Evolutionary conservation across 2,888 invertebrate species (phyloP).

Genomic region (Eurytoma californica): DNA sequence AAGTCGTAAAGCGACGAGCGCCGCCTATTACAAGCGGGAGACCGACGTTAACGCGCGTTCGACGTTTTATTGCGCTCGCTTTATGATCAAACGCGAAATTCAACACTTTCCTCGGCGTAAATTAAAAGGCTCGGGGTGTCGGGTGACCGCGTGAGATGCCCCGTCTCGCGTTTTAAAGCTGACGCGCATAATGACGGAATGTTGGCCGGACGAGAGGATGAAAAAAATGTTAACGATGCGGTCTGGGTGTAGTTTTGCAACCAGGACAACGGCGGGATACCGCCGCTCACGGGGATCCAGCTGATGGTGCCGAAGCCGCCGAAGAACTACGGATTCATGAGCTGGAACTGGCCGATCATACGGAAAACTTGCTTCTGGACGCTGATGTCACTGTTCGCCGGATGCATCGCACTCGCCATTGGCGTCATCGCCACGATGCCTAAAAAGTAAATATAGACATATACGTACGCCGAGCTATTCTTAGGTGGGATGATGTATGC

Average conservation of each 20-base stretch:
- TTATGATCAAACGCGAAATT: no score
- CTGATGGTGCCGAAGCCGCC: constrained; percentile 73
- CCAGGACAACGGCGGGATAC: constrained; percentile 75
- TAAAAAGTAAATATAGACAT: constrained; percentile 72
- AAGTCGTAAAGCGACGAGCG: constrained; percentile 20
- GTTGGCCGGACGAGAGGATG: no score
- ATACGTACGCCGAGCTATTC: no score
- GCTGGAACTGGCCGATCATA: constrained; percentile 90
- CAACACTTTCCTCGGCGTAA: no score
- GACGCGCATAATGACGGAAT: no score
- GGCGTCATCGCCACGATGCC: constrained; percentile 85
- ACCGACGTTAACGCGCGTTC: constrained; percentile 24
- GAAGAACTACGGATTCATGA: constrained; percentile 78
- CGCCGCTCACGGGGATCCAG: constrained; percentile 73
- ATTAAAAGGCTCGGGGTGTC: no score
- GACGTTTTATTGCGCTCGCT: no score
- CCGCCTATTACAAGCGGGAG: constrained; percentile 13
- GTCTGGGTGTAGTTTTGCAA: constrained; percentile 69
- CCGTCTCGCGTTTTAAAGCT: no score
- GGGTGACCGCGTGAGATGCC: no score
- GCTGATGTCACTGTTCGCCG: constrained; percentile 83
- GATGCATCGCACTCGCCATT: constrained; percentile 84
- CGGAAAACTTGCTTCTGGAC: constrained; percentile 84
- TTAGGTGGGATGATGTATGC: no score
- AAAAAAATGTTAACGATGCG: no score